Evolutionary conservation across 2,113 vertebrate genomes (phyloP).

Genomic region (Nothocercus nigrocapillus): DNA sequence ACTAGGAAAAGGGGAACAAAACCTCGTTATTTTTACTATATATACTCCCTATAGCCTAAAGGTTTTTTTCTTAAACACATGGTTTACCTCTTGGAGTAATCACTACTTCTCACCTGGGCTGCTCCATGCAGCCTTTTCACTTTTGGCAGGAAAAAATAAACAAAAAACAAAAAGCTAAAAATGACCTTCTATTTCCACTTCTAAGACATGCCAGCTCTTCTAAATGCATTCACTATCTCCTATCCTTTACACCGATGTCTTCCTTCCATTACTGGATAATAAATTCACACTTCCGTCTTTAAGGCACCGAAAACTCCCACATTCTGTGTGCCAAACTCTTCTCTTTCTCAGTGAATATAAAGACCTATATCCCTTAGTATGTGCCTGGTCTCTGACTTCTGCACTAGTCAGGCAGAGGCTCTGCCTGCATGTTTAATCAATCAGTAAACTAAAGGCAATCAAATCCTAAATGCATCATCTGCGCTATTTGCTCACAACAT

Average conservation of each 20-base stretch:
- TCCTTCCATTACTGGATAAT: background rate
- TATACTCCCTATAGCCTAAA: background rate
- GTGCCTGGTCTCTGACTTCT: background rate
- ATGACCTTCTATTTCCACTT: background rate
- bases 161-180: background rate
- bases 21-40: background rate
- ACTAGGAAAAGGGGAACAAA: background rate
- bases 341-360: background rate
- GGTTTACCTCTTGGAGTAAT: background rate
- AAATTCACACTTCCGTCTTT: background rate
- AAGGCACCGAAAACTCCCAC: background rate
- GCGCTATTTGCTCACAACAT: slow-evolving; percentile 59
- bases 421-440: slow-evolving; percentile 49
- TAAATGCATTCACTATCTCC: background rate
- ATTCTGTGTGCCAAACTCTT: background rate
- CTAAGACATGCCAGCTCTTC: background rate
- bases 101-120: background rate
- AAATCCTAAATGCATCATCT: slow-evolving; percentile 53
- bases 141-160: background rate
- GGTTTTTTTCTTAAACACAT: background rate
- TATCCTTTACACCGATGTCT: background rate
- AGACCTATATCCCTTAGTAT: background rate
- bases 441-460: slow-evolving; percentile 63
- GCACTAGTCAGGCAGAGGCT: background rate
- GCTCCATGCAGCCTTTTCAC: background rate